These are phyloP conservation scores for Cecidostiba fungosa DNA, from an alignment of 2,888 invertebrate genomes.

Conservation along the genomic window DNA sequence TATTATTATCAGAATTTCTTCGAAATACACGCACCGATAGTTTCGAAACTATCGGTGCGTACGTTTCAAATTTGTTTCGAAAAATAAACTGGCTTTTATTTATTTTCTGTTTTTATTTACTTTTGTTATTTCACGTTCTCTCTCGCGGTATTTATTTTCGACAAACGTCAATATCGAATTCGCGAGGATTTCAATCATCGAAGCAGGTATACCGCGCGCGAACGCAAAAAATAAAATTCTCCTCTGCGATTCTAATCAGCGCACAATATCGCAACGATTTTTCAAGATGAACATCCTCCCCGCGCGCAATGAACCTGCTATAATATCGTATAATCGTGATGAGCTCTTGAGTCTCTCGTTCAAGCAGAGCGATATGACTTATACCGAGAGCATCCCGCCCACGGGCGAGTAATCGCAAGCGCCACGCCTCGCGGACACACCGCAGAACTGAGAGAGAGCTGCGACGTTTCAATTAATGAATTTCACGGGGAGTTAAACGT, in stretches of 20 bases:
- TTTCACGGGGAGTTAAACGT: slow-evolving; percentile 64
- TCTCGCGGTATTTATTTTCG: no score
- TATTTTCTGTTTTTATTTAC: no score
- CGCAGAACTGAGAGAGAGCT: slow-evolving; percentile 47
- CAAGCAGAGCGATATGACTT: slow-evolving; percentile 65
- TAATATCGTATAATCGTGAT: not conserved
- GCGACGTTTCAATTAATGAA: slow-evolving; percentile 74
- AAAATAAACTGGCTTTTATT: not conserved
- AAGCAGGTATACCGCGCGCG: no score
- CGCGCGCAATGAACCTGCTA: slow-evolving; percentile 1
- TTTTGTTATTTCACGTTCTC: no score
- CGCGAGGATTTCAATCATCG: no score
- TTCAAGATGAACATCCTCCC: not conserved
- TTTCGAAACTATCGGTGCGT: not conserved
- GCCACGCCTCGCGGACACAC: slow-evolving; percentile 66
- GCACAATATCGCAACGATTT: slow-evolving; percentile 1
- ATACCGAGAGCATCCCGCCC: slow-evolving; percentile 68
- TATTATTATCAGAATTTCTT: slow-evolving; percentile 1
- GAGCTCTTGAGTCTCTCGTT: slow-evolving; percentile 4
- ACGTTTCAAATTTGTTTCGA: not conserved
- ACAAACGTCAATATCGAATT: no score
- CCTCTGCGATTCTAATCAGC: not conserved
- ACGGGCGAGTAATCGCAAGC: slow-evolving; percentile 67
- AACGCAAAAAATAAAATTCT: not conserved
- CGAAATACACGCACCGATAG: not conserved